These are phyloP conservation scores for Atlantisia rogersi DNA, from an alignment of 2,113 vertebrate species.

Conservation along the genomic window DNA sequence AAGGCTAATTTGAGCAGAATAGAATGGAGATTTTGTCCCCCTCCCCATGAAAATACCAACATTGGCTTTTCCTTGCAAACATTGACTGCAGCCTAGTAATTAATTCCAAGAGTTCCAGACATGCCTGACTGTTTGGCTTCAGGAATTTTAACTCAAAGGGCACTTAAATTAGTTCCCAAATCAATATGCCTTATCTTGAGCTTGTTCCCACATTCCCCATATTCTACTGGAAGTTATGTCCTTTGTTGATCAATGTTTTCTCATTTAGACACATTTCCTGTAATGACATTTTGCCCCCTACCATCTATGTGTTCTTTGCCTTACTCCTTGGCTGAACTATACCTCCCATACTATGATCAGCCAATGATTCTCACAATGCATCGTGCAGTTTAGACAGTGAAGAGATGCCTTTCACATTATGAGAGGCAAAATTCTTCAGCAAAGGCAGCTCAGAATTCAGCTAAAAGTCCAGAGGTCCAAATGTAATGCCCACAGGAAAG, in stretches of 20 bases:
- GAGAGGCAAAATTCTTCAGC: not conserved
- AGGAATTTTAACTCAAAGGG: not conserved
- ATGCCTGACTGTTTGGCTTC: not conserved
- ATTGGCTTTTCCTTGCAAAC: not conserved
- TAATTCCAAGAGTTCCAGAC: not conserved
- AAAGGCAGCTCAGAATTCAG: not conserved
- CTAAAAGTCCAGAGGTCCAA: not conserved
- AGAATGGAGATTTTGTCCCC: not conserved
- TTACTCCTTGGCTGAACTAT: not conserved
- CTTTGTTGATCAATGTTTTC: not conserved
- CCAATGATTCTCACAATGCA: not conserved
- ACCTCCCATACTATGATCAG: not conserved
- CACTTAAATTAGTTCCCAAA: not conserved
- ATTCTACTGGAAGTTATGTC: not conserved
- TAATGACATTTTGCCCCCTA: not conserved
- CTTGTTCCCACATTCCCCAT: fast-evolving
- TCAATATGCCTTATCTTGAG: not conserved
- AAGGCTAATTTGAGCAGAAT: not conserved
- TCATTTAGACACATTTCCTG: not conserved
- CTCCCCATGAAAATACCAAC: not conserved
- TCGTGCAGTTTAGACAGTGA: not conserved
- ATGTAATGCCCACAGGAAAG: not conserved
- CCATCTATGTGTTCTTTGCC: not conserved
- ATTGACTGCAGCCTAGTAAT: not conserved
- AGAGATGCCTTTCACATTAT: not conserved